These are phyloP conservation scores for Otolemur crassicaudatus DNA, from an alignment of 2,797 vertebrate genomes.

Conservation along the genomic window DNA sequence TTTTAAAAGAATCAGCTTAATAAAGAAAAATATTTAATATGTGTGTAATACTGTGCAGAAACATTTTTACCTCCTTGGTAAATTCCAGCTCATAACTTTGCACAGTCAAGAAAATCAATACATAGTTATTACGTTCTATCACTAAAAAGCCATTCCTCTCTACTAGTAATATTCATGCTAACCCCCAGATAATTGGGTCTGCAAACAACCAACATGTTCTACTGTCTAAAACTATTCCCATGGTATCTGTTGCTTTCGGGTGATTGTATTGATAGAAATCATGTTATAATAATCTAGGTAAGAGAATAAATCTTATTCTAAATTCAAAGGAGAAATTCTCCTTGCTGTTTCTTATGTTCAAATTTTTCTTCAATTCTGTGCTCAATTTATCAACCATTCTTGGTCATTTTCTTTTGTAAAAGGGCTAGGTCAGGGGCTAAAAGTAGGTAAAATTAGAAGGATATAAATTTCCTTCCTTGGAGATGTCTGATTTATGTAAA, in stretches of 20 bases:
- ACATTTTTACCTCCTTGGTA: conserved; percentile 48
- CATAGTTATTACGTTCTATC: conserved; percentile 70
- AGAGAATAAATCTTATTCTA: conserved; percentile 48
- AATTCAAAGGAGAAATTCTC: conserved; percentile 38
- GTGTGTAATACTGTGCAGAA: conserved; percentile 64
- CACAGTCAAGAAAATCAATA: conserved; percentile 60
- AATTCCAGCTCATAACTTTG: conserved; percentile 69
- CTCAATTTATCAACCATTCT: conserved; percentile 1
- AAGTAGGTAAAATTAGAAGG: conserved; percentile 17
- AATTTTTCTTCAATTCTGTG: conserved; percentile 8
- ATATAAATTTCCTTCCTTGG: not conserved
- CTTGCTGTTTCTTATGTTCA: not conserved
- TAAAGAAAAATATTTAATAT: conserved; percentile 69
- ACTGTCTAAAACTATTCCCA: conserved; percentile 14
- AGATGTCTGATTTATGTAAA: conserved; percentile 50
- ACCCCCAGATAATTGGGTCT: conserved; percentile 62
- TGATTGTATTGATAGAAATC: conserved; percentile 46
- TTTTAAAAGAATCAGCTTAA: conserved; percentile 56
- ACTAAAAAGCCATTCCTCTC: conserved; percentile 47
- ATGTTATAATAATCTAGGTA: conserved; percentile 29
- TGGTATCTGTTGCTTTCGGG: conserved; percentile 51
- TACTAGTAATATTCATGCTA: conserved; percentile 56
- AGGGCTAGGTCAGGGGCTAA: not conserved
- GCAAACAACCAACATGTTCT: conserved; percentile 38
- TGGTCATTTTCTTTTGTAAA: conserved; percentile 39